A percentile compares a stretch with the other conserved stretches of the same genome.
Evolutionary conservation across 2,888 invertebrate genomes (phyloP).

Genomic region (Arge pagana): DNA sequence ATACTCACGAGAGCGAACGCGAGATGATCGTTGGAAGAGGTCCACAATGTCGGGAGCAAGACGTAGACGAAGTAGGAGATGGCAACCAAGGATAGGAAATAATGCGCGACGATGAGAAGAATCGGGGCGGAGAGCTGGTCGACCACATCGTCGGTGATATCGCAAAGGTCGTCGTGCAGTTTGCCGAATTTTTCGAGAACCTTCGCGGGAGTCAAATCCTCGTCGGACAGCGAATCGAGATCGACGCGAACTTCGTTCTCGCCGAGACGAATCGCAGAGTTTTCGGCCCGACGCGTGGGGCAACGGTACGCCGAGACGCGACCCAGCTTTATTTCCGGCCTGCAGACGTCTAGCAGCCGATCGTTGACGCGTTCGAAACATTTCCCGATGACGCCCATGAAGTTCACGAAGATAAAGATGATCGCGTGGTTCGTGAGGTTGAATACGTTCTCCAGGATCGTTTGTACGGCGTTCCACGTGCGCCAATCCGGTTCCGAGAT

Average conservation of each 20-base stretch:
- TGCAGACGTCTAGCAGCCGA: neutral
- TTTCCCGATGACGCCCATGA: neutral
- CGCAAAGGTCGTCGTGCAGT: neutral
- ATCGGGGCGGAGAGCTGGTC: neutral
- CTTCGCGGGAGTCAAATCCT: no score
- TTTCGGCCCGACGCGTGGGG: neutral
- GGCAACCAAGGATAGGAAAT: neutral
- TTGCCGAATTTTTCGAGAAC: neutral
- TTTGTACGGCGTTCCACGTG: no score
- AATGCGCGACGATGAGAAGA: neutral
- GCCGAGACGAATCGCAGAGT: no score
- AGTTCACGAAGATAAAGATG: slow-evolving; percentile 1
- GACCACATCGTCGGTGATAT: neutral
- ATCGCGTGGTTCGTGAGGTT: neutral
- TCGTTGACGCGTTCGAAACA: neutral
- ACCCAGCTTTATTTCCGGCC: neutral
- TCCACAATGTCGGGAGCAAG: neutral
- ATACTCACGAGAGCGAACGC: no score
- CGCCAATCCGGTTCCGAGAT: no score
- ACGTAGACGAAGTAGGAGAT: neutral
- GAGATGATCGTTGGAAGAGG: neutral
- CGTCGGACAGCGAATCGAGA: no score
- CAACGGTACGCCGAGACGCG: neutral
- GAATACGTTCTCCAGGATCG: no score
- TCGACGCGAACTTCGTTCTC: no score